Percentiles rank a stretch among this genome's conserved stretches.
These are phyloP conservation scores for Aphis gossypii DNA, from an alignment of 1,140 invertebrate species.

Conservation along the genomic window DNA sequence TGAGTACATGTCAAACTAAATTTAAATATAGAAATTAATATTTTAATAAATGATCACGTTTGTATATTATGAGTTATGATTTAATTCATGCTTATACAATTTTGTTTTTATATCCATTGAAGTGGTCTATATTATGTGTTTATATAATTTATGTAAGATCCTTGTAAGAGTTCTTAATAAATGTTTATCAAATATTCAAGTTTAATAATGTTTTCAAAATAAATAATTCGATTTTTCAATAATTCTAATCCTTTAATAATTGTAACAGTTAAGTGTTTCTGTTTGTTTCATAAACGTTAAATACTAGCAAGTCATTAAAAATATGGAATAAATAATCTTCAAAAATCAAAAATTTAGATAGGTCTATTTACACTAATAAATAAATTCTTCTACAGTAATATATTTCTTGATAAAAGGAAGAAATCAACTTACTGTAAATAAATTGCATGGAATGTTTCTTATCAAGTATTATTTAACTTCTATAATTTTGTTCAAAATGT, in stretches of 20 bases:
- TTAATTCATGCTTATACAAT: background rate
- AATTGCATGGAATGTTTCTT: constrained; percentile 17
- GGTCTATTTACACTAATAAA: background rate
- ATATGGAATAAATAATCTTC: background rate
- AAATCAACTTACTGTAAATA: constrained; percentile 31
- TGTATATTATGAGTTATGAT: background rate
- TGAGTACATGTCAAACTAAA: background rate
- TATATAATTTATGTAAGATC: background rate
- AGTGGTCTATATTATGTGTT: background rate
- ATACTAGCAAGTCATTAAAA: background rate
- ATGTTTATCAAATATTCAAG: background rate
- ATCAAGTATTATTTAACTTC: constrained; percentile 43
- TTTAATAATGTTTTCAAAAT: background rate
- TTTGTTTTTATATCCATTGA: background rate
- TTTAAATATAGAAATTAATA: background rate
- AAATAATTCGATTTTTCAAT: background rate
- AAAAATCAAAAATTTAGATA: background rate
- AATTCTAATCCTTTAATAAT: background rate
- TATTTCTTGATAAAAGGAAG: background rate
- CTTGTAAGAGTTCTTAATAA: background rate
- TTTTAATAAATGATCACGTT: background rate
- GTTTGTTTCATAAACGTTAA: background rate
- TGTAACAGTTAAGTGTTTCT: background rate
- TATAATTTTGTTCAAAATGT: constrained; percentile 44
- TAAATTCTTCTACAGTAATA: background rate